Evolutionary conservation across 2,797 vertebrate genomes (phyloP), one percentile per base, ranked within the genome.

Genomic region (Limosa lapponica): DNA sequence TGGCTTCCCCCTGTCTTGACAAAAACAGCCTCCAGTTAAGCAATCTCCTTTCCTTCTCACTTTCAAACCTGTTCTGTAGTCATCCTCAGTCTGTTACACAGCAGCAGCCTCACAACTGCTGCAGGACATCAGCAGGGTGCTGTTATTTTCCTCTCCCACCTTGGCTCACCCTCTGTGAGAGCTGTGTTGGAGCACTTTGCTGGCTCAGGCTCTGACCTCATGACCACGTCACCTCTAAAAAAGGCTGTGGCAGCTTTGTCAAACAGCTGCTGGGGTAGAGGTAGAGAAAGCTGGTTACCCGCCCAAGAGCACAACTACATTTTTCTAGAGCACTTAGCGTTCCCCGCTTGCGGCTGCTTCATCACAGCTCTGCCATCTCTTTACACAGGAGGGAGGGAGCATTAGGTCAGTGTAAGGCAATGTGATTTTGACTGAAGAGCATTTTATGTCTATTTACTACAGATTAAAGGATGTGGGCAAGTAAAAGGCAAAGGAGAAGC

Each of bases 291-390:
- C 70, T 46, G n/a, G 49, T n/a, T 34, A 30, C 1, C 2, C 34
- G 46, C 19, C 10, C 13, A 37, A 54, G 36, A 75, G 23, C n/a
- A 61, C 13, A 59, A 30, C 15, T 37, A 7, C 2, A 37, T 51
- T 46, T 64, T 77, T 69, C 19, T 16, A 17, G 44, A 13, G 54
- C 23, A 48, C 8, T 59, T 36, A 5, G 23, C 0, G 2, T 77
- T 72, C 27, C n/a, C 37, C 0, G 0, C 39, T 81, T 1, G 1
- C 7, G 20, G 32, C 6, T 5, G 20, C 24, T 59, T 37, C 41
- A 11, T 37, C 44, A 14, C 39, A 19, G 13, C 25, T 55, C 71
- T 82, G 61, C 43, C 28, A 6, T 6, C 19, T 46, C 55, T 54
- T 71, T 70, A 57, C 46, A 16, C 7, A 12, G 43, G 7, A 51